Conservation (phyloP, 2,888 invertebrate species). For the Patella ulyssiponensis region DNA sequence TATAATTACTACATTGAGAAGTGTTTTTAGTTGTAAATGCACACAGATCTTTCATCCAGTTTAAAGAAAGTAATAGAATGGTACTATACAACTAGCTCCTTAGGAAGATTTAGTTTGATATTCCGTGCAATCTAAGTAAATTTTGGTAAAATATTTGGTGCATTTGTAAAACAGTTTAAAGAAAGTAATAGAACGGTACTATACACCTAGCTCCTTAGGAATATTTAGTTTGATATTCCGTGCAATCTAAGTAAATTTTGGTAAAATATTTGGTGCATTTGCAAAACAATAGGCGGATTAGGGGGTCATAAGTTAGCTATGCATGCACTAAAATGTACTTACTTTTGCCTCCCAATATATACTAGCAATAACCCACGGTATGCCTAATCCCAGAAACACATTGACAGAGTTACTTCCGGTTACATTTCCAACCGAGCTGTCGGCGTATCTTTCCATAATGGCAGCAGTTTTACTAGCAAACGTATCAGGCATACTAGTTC, state of each 20-base stretch:
- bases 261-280: too few species aligned
- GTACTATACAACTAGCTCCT: too few species aligned
- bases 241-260: background rate
- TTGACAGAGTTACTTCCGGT: slow-evolving; percentile 79
- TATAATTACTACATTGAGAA: too few species aligned
- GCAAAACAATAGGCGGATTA: background rate
- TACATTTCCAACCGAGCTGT: slow-evolving; percentile 78
- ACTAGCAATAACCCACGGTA: slow-evolving; percentile 78
- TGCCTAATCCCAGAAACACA: slow-evolving; percentile 78
- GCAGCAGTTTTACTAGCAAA: slow-evolving; percentile 14
- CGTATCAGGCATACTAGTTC: slow-evolving; percentile 70
- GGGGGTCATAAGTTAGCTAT: too few species aligned
- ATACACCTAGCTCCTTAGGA: too few species aligned
- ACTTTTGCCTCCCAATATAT: slow-evolving; percentile 70
- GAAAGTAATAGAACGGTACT: too few species aligned
- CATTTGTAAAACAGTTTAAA: background rate
- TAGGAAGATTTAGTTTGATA: too few species aligned
- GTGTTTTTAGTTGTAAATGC: too few species aligned
- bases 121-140: background rate
- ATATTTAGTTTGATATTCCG: too few species aligned
- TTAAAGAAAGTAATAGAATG: too few species aligned
- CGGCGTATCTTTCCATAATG: slow-evolving; percentile 75
- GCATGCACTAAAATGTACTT: background rate
- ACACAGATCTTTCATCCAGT: too few species aligned
- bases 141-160: background rate